Evolutionary conservation across 2,113 vertebrate genomes (phyloP).

Genomic region (Tylochromis polylepis): DNA sequence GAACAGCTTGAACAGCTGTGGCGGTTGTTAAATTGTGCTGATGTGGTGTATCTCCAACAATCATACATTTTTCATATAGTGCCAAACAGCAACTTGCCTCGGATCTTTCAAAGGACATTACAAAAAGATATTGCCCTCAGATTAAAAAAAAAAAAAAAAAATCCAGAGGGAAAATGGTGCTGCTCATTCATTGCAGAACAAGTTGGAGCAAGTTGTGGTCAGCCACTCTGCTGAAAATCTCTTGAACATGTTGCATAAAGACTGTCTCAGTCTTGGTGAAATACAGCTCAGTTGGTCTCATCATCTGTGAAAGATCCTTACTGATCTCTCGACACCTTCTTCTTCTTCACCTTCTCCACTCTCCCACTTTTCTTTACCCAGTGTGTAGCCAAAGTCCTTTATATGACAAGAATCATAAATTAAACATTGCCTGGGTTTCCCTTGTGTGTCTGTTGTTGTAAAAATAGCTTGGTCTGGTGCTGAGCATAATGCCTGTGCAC

Average conservation of each 20-base stretch:
- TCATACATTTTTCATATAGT: not conserved
- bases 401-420: conserved; percentile 61
- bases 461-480: conserved; percentile 59
- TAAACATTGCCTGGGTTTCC: conserved; percentile 66
- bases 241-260: not conserved
- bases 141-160: not conserved
- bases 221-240: not conserved
- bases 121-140: not conserved
- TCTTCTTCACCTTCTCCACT: not conserved
- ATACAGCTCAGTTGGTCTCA: not conserved
- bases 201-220: not conserved
- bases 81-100: not conserved
- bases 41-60: not conserved
- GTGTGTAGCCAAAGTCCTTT: conserved; percentile 38
- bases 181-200: not conserved
- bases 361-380: conserved; percentile 15
- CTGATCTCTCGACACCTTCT: conserved; percentile 10
- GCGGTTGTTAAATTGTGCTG: not conserved
- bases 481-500: conserved; percentile 28
- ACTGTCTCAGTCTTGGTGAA: not conserved
- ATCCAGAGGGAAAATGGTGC: not conserved
- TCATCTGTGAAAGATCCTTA: conserved; percentile 5
- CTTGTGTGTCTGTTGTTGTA: conserved; percentile 50
- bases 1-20: not conserved
- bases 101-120: not conserved